Evolutionary conservation across 2,888 invertebrate species (phyloP), one percentile per base, ranked within the genome.

Genomic region (Hemistola chrysoprasaria): DNA sequence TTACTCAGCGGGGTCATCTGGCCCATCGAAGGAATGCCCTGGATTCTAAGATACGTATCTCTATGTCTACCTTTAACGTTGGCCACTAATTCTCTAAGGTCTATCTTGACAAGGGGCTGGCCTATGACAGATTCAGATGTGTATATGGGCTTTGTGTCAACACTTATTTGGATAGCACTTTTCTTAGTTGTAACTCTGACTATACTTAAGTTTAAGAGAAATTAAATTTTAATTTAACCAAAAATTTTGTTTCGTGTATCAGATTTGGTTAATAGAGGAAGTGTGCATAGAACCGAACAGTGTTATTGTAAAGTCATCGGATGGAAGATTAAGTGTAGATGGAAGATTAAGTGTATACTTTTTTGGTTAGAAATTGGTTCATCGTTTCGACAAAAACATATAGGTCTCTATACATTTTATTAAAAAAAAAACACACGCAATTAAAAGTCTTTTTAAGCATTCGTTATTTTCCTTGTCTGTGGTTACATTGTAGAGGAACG

Each of bases 1-100:
- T 86, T 98, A 40, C 92, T 98, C 29, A 97, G 97, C 62, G 98
- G 98, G 39, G 97, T 98, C 23, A 97, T 98, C 68, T 98, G 98
- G 98, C 98, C 98, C 42, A 94, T 98, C 48, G 97, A 98, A 77
- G 97, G 97, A 47, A 98, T 98, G 96, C 98, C 98, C 1, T 91
- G 93, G 61, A 90, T 95, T 42, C 86, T 98, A 21, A 91, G 94
- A 57, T 96, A 96, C 78, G 92, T 97, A 35, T 94, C 97, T 1
- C 91, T 95, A 28, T 93, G 94, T 59, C 91, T 98, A 33, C 98
- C 98, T 0, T 84, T 97, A 34, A 98, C 98, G 0, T 90, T 97
- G 72, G 97, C 97, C n/a, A 97, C 97, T n/a, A 95, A 97, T 25
- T 94, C 97, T 0, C 89, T 98, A 33, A 90, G 98, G 34, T 95